Evolutionary conservation across 2,113 vertebrate species (phyloP).

Genomic region (Pangasianodon gigas): DNA sequence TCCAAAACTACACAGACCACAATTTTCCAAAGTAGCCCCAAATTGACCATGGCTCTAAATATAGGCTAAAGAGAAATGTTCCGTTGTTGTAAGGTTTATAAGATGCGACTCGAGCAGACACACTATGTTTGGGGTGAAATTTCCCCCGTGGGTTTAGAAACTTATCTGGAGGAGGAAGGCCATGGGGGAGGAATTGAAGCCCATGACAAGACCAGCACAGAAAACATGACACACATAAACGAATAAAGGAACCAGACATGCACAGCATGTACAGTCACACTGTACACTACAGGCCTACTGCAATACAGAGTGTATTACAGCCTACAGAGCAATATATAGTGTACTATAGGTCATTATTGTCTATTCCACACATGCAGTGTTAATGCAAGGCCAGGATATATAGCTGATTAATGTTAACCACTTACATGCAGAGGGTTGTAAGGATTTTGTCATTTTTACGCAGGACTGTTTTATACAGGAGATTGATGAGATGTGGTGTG

Average conservation of each 20-base stretch:
- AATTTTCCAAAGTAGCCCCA: slow-evolving; percentile 34
- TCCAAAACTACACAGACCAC: slow-evolving; percentile 39
- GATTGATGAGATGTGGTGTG: background rate
- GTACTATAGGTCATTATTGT: background rate
- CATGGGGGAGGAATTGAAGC: slow-evolving; percentile 63
- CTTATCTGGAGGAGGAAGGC: slow-evolving; percentile 56
- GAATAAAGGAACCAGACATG: slow-evolving; percentile 15
- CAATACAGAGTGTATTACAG: background rate
- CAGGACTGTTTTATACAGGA: background rate
- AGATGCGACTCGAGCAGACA: slow-evolving; percentile 46
- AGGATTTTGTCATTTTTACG: background rate
- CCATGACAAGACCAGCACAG: slow-evolving; percentile 55
- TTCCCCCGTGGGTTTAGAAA: slow-evolving; percentile 75
- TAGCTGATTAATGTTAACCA: background rate
- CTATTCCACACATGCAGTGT: background rate
- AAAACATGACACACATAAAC: slow-evolving; percentile 49
- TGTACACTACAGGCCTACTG: background rate
- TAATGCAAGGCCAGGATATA: background rate
- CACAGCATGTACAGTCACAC: background rate
- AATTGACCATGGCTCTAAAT: slow-evolving; percentile 52
- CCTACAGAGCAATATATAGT: background rate
- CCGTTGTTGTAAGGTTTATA: slow-evolving; percentile 53
- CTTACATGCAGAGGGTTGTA: background rate
- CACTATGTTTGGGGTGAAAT: slow-evolving; percentile 63
- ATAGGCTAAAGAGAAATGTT: slow-evolving; percentile 49